These are phyloP conservation scores for Drosophila aff. DNA, from an alignment of 1,140 invertebrate genomes.

Conservation along the genomic window DNA sequence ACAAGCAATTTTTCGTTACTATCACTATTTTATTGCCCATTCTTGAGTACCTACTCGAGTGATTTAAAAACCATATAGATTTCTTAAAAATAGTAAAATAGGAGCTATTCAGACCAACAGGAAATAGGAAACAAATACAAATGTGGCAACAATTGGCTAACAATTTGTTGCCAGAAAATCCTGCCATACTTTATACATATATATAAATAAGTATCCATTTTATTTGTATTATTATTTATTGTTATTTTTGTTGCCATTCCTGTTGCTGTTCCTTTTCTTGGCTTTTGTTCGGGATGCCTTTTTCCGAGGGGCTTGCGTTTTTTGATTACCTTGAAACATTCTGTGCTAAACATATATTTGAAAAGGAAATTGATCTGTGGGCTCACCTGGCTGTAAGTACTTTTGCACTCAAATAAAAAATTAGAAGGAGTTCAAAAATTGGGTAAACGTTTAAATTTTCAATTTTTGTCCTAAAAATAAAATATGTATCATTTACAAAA, in stretches of 20 bases:
- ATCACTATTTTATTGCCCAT: too few species aligned
- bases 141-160: too few species aligned
- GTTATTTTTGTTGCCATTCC: constrained; percentile 18
- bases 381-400: neutral
- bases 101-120: too few species aligned
- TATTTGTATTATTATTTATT: constrained; percentile 38
- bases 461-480: neutral
- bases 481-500: neutral
- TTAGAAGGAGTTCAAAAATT: neutral
- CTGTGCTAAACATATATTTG: constrained; percentile 75
- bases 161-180: too few species aligned
- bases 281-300: neutral
- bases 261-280: constrained; percentile 29
- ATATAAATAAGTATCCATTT: neutral
- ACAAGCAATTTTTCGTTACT: too few species aligned
- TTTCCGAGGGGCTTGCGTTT: neutral
- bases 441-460: too few species aligned
- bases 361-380: constrained; percentile 78
- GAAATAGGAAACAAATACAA: too few species aligned
- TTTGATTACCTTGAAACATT: constrained; percentile 41
- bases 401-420: neutral
- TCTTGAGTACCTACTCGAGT: too few species aligned
- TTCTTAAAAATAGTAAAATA: too few species aligned
- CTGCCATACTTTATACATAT: too few species aligned
- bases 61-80: too few species aligned